A percentile compares a stretch with the other conserved stretches of the same genome.
Evolutionary conservation across 2,797 vertebrate genomes (phyloP).

Genomic region (Threskiornis aethiopicus): DNA sequence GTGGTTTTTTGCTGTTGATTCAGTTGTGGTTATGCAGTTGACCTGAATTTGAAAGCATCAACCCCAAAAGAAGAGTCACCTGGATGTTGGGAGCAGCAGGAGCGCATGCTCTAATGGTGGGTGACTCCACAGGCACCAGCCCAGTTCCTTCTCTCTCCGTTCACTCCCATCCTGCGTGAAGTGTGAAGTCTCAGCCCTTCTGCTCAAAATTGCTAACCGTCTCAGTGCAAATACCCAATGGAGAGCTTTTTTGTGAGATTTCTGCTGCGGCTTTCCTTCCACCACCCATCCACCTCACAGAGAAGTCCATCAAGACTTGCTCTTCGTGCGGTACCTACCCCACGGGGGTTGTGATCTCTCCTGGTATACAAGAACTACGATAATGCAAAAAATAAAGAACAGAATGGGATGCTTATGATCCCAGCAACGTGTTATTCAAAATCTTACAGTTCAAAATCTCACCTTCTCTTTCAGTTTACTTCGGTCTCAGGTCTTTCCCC

Average conservation of each 20-base stretch:
- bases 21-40: not conserved
- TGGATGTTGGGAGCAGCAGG: not conserved
- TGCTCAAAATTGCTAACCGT: not conserved
- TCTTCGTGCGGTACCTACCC: not conserved
- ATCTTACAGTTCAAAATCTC: not conserved
- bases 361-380: not conserved
- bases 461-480: not conserved
- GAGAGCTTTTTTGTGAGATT: not conserved
- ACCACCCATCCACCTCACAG: not conserved
- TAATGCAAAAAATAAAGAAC: not conserved
- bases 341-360: not conserved
- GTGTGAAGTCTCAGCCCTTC: not conserved
- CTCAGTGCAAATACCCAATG: not conserved
- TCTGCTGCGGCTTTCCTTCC: not conserved
- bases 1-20: not conserved
- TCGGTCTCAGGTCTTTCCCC: not conserved
- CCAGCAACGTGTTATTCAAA: not conserved
- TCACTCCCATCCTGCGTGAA: not conserved
- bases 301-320: not conserved
- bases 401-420: not conserved
- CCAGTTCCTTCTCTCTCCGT: not conserved
- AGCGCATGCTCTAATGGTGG: rapidly evolving
- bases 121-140: not conserved
- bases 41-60: not conserved
- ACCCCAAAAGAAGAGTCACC: not conserved